phyloP scores from a whole-genome alignment of 2,113 vertebrate genomes.

The Bothrops jararaca region DNA sequence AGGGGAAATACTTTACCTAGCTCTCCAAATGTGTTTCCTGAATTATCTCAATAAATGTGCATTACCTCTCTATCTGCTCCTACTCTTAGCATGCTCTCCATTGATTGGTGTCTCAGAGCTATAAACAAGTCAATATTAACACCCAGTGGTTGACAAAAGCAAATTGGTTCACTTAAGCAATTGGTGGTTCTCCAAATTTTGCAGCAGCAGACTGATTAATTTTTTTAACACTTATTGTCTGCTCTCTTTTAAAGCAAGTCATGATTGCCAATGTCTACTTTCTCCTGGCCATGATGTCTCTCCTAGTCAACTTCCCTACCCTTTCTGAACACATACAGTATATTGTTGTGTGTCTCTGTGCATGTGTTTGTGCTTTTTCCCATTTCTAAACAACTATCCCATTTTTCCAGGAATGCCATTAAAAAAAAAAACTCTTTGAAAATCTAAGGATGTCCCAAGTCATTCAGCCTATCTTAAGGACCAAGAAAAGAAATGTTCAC shows the following conservation, averaged over 20 bases:
- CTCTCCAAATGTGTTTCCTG: not conserved
- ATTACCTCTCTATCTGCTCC: not conserved
- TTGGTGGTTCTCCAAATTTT: not conserved
- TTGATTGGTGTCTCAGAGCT: not conserved
- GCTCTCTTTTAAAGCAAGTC: not conserved
- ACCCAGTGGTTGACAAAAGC: not conserved
- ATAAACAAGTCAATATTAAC: slow-evolving; percentile 10
- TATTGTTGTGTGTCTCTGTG: not conserved
- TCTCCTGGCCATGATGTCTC: not conserved
- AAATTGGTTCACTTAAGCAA: slow-evolving; percentile 9
- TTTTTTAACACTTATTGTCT: not conserved
- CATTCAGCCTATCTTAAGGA: not conserved
- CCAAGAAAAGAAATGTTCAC: not conserved
- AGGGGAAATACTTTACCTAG: not conserved
- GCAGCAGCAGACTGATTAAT: not conserved
- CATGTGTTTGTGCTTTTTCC: not conserved
- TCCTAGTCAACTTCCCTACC: not conserved
- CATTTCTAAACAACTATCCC: not conserved
- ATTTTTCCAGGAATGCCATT: not conserved
- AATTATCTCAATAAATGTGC: not conserved
- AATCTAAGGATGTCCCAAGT: not conserved
- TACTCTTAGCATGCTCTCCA: not conserved
- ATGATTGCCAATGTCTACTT: not conserved
- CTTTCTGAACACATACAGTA: not conserved
- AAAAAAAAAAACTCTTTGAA: not conserved